Evolutionary conservation across 1,140 invertebrate genomes (phyloP).

Genomic region (Lysiphlebus fabarum): DNA sequence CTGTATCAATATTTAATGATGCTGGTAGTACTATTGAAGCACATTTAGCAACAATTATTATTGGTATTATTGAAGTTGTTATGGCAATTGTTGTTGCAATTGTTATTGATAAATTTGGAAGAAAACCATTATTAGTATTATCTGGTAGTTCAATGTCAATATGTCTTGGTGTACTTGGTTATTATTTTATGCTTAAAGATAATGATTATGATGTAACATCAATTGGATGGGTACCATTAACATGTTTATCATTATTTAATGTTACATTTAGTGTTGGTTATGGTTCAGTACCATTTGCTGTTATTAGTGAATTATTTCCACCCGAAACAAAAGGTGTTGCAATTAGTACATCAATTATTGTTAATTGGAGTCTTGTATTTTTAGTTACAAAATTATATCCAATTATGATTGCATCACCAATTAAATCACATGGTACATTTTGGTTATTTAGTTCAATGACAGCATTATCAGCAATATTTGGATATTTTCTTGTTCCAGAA

Average conservation of each 20-base stretch:
- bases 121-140: slow-evolving; percentile 60
- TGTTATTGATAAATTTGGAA: slow-evolving; percentile 61
- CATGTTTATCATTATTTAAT: slow-evolving; percentile 51
- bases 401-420: slow-evolving; percentile 37
- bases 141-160: slow-evolving; percentile 56
- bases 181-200: slow-evolving; percentile 57
- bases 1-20: slow-evolving; percentile 63
- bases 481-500: slow-evolving; percentile 69
- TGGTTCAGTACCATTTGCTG: slow-evolving; percentile 71
- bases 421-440: slow-evolving; percentile 58
- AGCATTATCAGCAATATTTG: slow-evolving; percentile 54
- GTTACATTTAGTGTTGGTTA: slow-evolving; percentile 58
- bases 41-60: slow-evolving; percentile 62
- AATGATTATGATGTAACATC: slow-evolving; percentile 39
- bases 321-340: slow-evolving; percentile 61
- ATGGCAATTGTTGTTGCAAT: slow-evolving; percentile 56
- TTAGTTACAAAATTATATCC: slow-evolving; percentile 59
- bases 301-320: slow-evolving; percentile 69
- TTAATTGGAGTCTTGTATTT: slow-evolving; percentile 57
- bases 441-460: slow-evolving; percentile 60
- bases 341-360: slow-evolving; percentile 57
- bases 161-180: slow-evolving; percentile 56
- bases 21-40: slow-evolving; percentile 60
- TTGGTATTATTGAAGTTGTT: slow-evolving; percentile 61
- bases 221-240: slow-evolving; percentile 52